Evolutionary conservation across 2,888 invertebrate species (phyloP).

Genomic region (Conomelus anceps): DNA sequence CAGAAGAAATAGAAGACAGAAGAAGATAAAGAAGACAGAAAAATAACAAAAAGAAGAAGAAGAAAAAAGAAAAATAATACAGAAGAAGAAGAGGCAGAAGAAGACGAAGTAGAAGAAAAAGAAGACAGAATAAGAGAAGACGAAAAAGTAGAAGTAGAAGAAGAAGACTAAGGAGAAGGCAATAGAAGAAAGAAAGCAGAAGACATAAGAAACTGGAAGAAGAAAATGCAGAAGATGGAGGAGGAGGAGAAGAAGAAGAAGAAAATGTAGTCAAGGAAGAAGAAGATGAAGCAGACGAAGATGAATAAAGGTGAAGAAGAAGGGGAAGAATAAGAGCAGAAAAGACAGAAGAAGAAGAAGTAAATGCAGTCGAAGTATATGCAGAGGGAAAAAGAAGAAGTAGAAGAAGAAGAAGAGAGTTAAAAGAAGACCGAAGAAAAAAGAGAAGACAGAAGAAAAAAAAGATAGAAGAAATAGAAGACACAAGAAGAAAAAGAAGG

Average conservation of each 20-base stretch:
- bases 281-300: not conserved
- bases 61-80: too few relatives aligned
- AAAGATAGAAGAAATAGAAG: not conserved
- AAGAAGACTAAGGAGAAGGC: too few relatives aligned
- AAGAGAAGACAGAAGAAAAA: not conserved
- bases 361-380: not conserved
- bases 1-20: too few relatives aligned
- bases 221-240: not conserved
- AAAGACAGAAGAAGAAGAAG: not conserved
- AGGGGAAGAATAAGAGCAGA: not conserved
- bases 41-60: too few relatives aligned
- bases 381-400: not conserved
- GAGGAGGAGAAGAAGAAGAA: not conserved
- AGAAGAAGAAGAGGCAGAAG: too few relatives aligned
- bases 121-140: too few relatives aligned
- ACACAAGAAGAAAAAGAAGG: not conserved
- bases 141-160: too few relatives aligned
- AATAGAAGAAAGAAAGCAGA: not conserved
- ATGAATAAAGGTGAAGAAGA: not conserved
- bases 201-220: not conserved
- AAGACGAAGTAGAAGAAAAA: too few relatives aligned
- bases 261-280: not conserved
- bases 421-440: not conserved
- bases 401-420: not conserved
- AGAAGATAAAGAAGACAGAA: too few relatives aligned